Evolutionary conservation across 64 coral and sea anemone species (phyloP).

Genomic region (Montipora sp.): DNA sequence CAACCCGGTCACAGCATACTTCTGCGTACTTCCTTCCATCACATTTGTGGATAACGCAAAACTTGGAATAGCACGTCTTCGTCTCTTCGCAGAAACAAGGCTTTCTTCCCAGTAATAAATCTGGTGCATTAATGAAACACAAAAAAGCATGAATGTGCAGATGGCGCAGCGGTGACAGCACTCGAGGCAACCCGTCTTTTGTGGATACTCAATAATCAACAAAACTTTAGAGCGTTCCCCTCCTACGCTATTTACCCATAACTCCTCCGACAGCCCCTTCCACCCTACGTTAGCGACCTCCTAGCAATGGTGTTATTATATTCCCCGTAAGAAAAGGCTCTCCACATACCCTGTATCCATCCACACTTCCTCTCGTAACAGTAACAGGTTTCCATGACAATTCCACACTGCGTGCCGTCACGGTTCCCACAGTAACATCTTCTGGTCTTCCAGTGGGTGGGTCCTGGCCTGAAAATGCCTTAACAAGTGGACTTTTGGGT

Average conservation of each 20-base stretch:
- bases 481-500: slow-evolving; percentile 14
- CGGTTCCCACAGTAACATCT: slow-evolving; percentile 15
- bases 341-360: slow-evolving; percentile 81
- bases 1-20: slow-evolving; percentile 41
- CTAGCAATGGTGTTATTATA: no score
- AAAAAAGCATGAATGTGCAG: no score
- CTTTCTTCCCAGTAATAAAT: slow-evolving; percentile 60
- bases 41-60: slow-evolving; percentile 33
- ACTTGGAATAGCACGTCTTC: slow-evolving; percentile 61
- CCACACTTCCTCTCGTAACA: slow-evolving; percentile 70
- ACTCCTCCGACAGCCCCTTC: no score
- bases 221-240: no score
- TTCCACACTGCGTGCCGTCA: slow-evolving; percentile 50
- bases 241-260: no score
- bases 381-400: slow-evolving; percentile 69
- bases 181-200: no score
- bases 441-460: slow-evolving; percentile 33
- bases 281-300: no score
- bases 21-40: neutral
- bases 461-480: slow-evolving; percentile 79
- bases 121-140: neutral
- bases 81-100: neutral
- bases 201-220: no score
- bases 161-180: no score
- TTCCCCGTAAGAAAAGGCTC: neutral